phyloP scores from a whole-genome alignment of 2,888 invertebrate species.

The Vannuccia rotundouncinata region DNA sequence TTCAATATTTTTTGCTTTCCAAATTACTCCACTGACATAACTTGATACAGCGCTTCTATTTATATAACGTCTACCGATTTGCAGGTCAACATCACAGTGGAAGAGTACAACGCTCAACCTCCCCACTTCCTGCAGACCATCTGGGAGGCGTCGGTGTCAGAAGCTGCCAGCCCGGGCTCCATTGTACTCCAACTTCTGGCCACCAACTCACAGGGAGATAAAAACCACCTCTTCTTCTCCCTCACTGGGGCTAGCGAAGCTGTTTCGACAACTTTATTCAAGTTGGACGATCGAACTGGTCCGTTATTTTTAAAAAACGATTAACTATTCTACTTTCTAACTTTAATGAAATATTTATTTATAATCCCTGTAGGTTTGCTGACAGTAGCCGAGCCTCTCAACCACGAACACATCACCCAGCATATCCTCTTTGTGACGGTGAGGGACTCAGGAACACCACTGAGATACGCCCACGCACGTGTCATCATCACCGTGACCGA shows the following conservation, averaged over 20 bases:
- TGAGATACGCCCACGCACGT: not conserved
- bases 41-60: too few relatives aligned
- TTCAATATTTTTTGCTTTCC: too few relatives aligned
- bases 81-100: not conserved
- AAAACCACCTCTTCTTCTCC: not conserved
- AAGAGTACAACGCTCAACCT: not conserved
- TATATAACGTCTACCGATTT: too few relatives aligned
- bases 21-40: too few relatives aligned
- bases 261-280: not conserved
- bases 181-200: not conserved
- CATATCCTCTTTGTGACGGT: not conserved
- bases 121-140: not conserved
- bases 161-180: not conserved
- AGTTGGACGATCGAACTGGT: slow-evolving; percentile 11
- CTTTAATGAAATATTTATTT: too few relatives aligned
- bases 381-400: not conserved
- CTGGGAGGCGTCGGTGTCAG: not conserved
- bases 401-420: not conserved
- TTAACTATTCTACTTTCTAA: too few relatives aligned
- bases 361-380: too few relatives aligned
- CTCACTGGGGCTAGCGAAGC: not conserved
- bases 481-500: not conserved
- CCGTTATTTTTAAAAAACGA: too few relatives aligned
- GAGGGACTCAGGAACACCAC: not conserved
- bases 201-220: not conserved